Conservation (phyloP, 2,113 vertebrate species). For the Synchiropus splendidus region DNA sequence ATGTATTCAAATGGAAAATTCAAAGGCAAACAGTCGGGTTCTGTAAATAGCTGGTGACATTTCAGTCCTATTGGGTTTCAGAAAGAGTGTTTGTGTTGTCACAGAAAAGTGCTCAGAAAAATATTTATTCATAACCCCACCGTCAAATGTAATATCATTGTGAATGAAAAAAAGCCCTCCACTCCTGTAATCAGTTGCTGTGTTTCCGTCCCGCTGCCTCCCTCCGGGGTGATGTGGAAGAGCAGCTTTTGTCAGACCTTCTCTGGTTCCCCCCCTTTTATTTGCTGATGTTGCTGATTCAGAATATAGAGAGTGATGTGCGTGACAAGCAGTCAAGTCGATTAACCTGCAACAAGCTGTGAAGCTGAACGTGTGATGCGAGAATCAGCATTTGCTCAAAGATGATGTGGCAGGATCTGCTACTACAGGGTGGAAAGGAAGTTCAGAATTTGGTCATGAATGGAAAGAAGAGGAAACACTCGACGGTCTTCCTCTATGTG, state of each 20-base stretch:
- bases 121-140: too few species aligned
- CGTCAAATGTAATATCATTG: too few species aligned
- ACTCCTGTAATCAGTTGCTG: constrained; percentile 47
- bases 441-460: constrained; percentile 2
- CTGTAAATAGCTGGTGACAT: background rate
- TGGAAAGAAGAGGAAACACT: constrained; percentile 4
- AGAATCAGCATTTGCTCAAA: constrained; percentile 4
- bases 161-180: too few species aligned
- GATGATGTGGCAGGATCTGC: too few species aligned
- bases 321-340: too few species aligned
- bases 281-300: constrained; percentile 47
- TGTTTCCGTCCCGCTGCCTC: constrained; percentile 38
- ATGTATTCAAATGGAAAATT: too few species aligned
- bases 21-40: too few species aligned
- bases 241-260: constrained; percentile 28
- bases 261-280: constrained; percentile 18
- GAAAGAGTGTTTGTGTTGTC: too few species aligned
- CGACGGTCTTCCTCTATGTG: constrained; percentile 15
- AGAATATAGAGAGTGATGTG: constrained; percentile 13
- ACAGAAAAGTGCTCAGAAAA: too few species aligned
- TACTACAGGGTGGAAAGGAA: too few species aligned
- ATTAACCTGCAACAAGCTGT: too few species aligned
- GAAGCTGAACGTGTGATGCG: too few species aligned
- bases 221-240: constrained; percentile 36
- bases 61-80: constrained; percentile 26